Evolutionary conservation across 1,140 invertebrate species (phyloP), one percentile per base, ranked within the genome.

Genomic region (Euura lappo): DNA sequence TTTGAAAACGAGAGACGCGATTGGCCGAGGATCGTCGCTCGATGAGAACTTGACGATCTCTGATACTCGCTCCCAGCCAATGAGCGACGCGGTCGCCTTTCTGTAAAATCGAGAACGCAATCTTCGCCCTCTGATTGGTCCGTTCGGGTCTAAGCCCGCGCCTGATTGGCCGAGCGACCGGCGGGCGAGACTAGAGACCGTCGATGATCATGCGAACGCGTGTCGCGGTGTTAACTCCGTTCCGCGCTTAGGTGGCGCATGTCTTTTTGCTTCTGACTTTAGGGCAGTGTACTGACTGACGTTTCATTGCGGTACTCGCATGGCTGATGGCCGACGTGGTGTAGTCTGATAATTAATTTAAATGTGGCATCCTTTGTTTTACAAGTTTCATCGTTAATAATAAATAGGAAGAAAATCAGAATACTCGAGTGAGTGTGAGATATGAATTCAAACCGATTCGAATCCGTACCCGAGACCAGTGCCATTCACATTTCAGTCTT

Each of bases 321-420:
- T 85, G 84, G 84, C 83, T 83, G 83, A 83, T 81, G 83, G 84
- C 28, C 28, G 28, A 28, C 28, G 28, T 28, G 28, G 79, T 85
- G 80, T 81, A 83, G 80, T 77, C 72, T 75, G 78, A 79, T 79
- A 78, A 76, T 79, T 76, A 73, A 77, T 72, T 70, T 80, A 76
- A 75, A 60, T 75, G 81, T 83, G 81, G 81, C 82, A 77, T 74
- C 77, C 75, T 75, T 72, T 65, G 71, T 78, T 69, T 72, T 70
- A 76, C 73, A 68, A 69, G 64, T 68, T 45, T 65, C 71, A 13
- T 71, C 64, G 28, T 28, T 68, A 68, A 74, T 73, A 71, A 77
- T 71, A 28, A 28, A 28, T 45, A 45, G 47, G 69, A 73, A 68
- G 44, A 70, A n/a, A 13, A 71, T 74, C 70, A 13, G 11, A 65